Evolutionary conservation across 2,888 invertebrate species (phyloP).

Genomic region (Metopia argyrocephala): DNA sequence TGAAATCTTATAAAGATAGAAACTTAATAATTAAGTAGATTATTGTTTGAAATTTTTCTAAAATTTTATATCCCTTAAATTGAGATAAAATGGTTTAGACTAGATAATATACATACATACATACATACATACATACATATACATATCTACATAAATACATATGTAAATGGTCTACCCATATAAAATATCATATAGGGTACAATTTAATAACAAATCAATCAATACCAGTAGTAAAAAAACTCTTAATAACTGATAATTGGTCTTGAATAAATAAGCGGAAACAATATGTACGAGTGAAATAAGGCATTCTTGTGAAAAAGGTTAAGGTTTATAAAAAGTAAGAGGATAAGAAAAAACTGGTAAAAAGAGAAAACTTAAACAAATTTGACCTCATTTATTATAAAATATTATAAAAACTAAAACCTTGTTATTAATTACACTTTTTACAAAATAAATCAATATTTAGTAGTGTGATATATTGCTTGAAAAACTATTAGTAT

Average conservation of each 20-base stretch:
- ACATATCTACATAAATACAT: too few species aligned
- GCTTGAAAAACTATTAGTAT: too few species aligned
- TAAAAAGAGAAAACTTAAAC: neutral
- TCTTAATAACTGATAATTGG: slow-evolving; percentile 15
- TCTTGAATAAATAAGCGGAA: slow-evolving; percentile 1
- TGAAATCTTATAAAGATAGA: too few species aligned
- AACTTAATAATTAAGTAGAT: too few species aligned
- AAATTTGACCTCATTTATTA: slow-evolving; percentile 11
- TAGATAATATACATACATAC: too few species aligned
- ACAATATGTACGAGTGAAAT: neutral
- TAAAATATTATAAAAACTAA: neutral
- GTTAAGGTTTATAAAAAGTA: slow-evolving; percentile 10
- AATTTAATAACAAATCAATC: slow-evolving; percentile 11
- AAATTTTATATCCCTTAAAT: too few species aligned
- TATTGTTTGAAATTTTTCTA: too few species aligned
- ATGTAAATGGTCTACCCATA: neutral
- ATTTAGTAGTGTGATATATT: neutral
- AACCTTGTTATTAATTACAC: slow-evolving; percentile 24
- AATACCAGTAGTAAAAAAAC: neutral
- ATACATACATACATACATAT: too few species aligned
- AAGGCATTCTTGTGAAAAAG: slow-evolving; percentile 3
- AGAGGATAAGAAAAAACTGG: neutral
- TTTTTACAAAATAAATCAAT: slow-evolving; percentile 5
- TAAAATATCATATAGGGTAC: neutral
- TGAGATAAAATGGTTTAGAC: too few species aligned